Base-by-base conservation (phyloP, 2,113 vertebrate genomes). In the Ciconia boyciana region DNA sequence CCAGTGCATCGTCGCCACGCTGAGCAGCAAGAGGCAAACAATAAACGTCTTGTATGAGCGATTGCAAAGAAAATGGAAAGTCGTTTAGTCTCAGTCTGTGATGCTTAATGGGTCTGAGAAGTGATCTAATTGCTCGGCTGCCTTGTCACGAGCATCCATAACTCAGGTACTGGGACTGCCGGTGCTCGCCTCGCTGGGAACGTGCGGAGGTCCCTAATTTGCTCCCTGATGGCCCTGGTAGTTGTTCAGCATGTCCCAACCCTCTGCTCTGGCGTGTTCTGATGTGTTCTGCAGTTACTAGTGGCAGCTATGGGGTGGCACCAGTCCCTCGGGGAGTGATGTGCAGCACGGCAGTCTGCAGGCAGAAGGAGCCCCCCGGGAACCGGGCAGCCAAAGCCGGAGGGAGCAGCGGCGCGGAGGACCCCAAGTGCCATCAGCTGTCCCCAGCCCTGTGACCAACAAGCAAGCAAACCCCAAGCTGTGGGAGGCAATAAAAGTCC, bases 1-100 rank as follows among this genome's bases (percentile, higher is more conserved):
- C 6, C 1, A 14, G 41, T 2, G 34, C 7, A 5, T 12, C 3
- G 6, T 61, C 5, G 1, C 61, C 86, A 14, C 3, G 28, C 87
- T 10, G 54, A 78, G 91, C 51, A 4, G 89, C 66, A 2, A 91
- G 89, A 87, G 62, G 77, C 81, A 22, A 94, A 76, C 87, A 97
- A 97, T 97, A 97, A 97, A 97, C 0, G 92, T 87, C 93, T 76
- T 51, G 72, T 94, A 94, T 89, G 96, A 97, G 87, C 44, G 46
- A 97, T 93, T 97, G 97, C 97, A 97, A 97, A 94, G 92, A 92
- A 71, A 91, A 92, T 31, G 55, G 88, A 36, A 94, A 91, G 94
- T 77, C 24, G 7, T 93, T 94, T 46, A 6, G 87, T 77, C 74
- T 87, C 94, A 29, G 87, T 46, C 91, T 83, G 61, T n/a, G 89